phyloP scores from a whole-genome alignment of 2,797 vertebrate genomes.

The Scolopax rusticola region DNA sequence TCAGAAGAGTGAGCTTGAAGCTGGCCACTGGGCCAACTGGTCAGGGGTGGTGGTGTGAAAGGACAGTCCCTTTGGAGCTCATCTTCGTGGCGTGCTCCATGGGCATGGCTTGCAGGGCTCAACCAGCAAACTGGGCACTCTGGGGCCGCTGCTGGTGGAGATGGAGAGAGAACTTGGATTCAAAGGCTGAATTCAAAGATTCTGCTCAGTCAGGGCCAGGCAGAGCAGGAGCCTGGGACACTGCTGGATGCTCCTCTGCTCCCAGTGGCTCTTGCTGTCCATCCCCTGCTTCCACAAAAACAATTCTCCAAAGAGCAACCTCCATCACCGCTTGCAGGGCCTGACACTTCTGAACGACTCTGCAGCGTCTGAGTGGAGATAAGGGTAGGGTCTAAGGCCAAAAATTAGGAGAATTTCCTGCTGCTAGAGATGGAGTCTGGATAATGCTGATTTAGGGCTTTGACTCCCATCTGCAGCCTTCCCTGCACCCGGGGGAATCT shows the following conservation, averaged over 20 bases:
- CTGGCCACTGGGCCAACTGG: background rate
- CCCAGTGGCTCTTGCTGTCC: background rate
- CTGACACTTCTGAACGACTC: background rate
- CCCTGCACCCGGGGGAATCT: accelerated
- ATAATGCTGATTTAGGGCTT: background rate
- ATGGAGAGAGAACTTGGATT: background rate
- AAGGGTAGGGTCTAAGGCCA: background rate
- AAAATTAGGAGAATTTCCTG: constrained; percentile 22
- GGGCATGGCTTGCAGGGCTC: background rate
- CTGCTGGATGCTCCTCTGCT: background rate
- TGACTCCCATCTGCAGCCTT: background rate
- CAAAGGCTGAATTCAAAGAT: background rate
- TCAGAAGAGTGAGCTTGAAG: background rate
- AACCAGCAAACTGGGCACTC: background rate
- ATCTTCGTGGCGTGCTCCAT: background rate
- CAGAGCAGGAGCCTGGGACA: background rate
- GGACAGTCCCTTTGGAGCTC: background rate
- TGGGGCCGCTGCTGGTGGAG: background rate
- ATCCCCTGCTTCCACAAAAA: background rate
- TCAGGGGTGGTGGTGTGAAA: background rate
- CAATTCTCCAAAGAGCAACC: background rate
- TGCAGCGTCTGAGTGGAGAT: background rate
- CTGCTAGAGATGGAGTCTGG: background rate
- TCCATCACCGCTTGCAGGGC: background rate
- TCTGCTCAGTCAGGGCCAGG: background rate